Base-by-base conservation (phyloP, 2,888 invertebrate species). In the Drosophila rubida region DNA sequence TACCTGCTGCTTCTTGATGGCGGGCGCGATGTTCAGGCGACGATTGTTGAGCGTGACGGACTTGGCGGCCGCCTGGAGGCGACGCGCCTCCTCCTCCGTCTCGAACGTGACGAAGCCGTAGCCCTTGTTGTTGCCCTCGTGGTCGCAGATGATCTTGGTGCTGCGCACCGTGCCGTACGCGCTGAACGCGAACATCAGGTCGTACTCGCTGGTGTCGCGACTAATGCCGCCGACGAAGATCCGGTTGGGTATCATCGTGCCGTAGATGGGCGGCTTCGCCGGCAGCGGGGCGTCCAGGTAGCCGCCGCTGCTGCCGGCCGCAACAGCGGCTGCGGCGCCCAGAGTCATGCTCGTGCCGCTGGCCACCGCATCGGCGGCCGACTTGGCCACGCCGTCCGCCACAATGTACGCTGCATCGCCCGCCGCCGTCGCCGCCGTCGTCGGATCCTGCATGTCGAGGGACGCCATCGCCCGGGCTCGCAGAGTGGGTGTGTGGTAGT, bases 201-300 rank as follows among this genome's bases (percentile, higher is more conserved):
- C 98, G 58, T 95, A 94, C 92, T 97, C 98, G 23, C 97, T 97
- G 9, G 97, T 97, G 85, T 96, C 96, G 82, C 96, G 94, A 58
- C 89, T 90, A 13, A 98, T 97, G 11, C 98, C 98, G 48, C 98
- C 98, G 35, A 98, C 98, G 92, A 98, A 98, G 84, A 98, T 96
- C 81, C 98, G 93, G 92, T 98, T 98, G 61, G 98, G 98, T 79
- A 98, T 96, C 63, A 97, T 93, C 7, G 97, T 97, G 65, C 95
- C 97, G 75, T 54, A 66, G 16, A 58, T 8, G 3, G 70, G 65
- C 14, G 23, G 23, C 23, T 62, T 53, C 6, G 45, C 13, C 11
- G 58, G 23, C 1, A 62, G 45, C 7, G 22, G n/a, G n/a, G n/a
- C n/a, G n/a, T n/a, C n/a, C n/a, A n/a, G n/a, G n/a, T n/a, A n/a